These are phyloP conservation scores for Drosophila ercepeae DNA, from an alignment of 1,140 invertebrate species.

Conservation along the genomic window DNA sequence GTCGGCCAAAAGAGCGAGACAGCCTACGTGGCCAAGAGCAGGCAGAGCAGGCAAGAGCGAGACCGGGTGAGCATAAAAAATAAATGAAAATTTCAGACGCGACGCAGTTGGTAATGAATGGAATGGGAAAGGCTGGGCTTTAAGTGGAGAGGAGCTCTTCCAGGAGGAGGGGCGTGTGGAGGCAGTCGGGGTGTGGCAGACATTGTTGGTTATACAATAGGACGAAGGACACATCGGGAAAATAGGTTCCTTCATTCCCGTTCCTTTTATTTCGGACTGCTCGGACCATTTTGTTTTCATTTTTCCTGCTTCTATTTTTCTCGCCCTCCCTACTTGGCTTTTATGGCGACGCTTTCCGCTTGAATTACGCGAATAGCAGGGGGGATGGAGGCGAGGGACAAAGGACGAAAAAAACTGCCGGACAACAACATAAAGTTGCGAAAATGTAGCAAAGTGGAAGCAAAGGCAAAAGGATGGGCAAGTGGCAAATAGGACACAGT, in stretches of 20 bases:
- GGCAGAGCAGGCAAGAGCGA: slow-evolving; percentile 2
- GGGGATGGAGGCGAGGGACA: too few species aligned
- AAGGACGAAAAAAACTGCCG: slow-evolving; percentile 12
- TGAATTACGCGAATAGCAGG: slow-evolving; percentile 75
- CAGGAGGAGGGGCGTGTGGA: not conserved
- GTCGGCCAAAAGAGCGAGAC: slow-evolving; percentile 68
- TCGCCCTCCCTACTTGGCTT: slow-evolving; percentile 56
- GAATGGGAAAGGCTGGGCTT: slow-evolving; percentile 36
- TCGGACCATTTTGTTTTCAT: slow-evolving; percentile 45
- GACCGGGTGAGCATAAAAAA: slow-evolving; percentile 45
- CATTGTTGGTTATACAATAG: slow-evolving; percentile 43
- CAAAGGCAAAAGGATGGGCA: slow-evolving; percentile 5
- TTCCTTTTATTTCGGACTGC: slow-evolving; percentile 45
- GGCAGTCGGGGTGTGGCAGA: slow-evolving; percentile 45
- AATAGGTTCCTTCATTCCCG: slow-evolving; percentile 29
- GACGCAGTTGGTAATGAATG: slow-evolving; percentile 67
- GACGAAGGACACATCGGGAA: slow-evolving; percentile 43
- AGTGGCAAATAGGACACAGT: slow-evolving; percentile 18
- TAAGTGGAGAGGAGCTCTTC: slow-evolving; percentile 15
- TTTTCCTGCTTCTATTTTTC: slow-evolving; percentile 11
- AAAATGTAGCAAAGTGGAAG: slow-evolving; percentile 38
- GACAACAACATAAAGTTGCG: slow-evolving; percentile 69
- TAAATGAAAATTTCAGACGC: slow-evolving; percentile 80
- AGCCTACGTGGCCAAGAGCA: not conserved
- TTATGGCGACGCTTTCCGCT: slow-evolving; percentile 77